Evolutionary conservation across 2,888 invertebrate species (phyloP).

Genomic region (Agonopterix heracliana): DNA sequence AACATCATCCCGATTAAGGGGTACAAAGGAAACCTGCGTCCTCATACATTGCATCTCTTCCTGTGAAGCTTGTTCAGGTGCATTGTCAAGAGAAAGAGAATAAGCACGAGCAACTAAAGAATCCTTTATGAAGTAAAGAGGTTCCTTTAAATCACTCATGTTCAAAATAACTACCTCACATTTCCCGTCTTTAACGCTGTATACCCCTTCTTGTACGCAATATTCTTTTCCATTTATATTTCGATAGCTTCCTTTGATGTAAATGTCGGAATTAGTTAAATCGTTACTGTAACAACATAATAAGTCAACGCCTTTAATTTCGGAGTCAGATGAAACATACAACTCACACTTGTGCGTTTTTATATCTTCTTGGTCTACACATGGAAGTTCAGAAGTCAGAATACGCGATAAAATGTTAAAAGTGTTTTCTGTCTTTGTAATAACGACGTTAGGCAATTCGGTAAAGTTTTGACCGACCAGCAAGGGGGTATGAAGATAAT

Average conservation of each 20-base stretch:
- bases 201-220: conserved; percentile 2
- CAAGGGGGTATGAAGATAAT: neutral
- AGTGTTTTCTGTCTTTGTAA: conserved; percentile 2
- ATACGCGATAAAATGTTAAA: neutral
- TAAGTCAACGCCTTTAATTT: neutral
- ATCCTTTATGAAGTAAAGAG: neutral
- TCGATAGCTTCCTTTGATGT: conserved; percentile 2
- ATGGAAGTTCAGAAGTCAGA: neutral
- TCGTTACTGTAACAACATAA: neutral
- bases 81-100: neutral
- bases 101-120: neutral
- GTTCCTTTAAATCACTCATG: neutral
- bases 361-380: neutral
- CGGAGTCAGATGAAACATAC: neutral
- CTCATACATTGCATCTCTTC: neutral
- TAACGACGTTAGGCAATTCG: conserved; percentile 1
- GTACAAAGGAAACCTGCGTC: neutral
- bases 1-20: neutral
- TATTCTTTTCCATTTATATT: conserved; percentile 1
- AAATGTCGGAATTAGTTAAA: neutral
- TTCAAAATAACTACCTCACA: neutral
- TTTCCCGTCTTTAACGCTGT: neutral
- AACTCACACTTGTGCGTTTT: neutral
- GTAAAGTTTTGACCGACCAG: conserved; percentile 2
- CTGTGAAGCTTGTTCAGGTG: neutral